Evolutionary conservation across 2,797 vertebrate species (phyloP).

Genomic region (Falco naumanni): DNA sequence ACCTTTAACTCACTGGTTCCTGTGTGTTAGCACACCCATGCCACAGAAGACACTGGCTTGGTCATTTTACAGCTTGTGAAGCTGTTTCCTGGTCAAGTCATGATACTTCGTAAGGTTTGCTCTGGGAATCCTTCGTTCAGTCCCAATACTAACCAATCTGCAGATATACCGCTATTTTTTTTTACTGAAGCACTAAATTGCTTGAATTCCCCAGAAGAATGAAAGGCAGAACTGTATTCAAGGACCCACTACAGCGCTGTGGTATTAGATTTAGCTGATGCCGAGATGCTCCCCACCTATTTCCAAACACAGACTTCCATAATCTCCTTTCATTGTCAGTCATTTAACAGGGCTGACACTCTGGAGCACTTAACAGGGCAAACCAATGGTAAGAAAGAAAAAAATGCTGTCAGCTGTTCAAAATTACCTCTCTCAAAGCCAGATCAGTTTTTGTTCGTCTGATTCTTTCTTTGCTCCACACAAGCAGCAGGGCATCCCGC

Average conservation of each 20-base stretch:
- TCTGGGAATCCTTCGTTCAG: background rate
- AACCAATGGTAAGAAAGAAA: background rate
- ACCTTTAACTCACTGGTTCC: background rate
- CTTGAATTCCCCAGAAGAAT: background rate
- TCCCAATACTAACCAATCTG: background rate
- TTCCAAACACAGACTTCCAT: background rate
- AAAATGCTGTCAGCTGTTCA: background rate
- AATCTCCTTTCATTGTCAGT: background rate
- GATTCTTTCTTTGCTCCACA: background rate
- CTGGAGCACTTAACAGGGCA: background rate
- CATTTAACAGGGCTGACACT: background rate
- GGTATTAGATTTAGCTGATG: background rate
- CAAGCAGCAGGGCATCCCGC: background rate
- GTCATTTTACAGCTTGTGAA: background rate
- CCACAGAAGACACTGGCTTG: background rate
- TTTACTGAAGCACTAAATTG: background rate
- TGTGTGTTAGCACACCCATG: background rate
- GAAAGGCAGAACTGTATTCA: background rate
- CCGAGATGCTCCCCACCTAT: background rate
- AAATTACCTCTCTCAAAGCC: background rate
- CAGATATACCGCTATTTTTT: background rate
- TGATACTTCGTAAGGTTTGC: background rate
- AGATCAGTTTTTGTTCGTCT: background rate
- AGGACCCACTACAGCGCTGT: background rate
- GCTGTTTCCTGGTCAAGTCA: background rate